Base-by-base conservation (phyloP, 2,797 vertebrate species). In the Argentina silus region DNA sequence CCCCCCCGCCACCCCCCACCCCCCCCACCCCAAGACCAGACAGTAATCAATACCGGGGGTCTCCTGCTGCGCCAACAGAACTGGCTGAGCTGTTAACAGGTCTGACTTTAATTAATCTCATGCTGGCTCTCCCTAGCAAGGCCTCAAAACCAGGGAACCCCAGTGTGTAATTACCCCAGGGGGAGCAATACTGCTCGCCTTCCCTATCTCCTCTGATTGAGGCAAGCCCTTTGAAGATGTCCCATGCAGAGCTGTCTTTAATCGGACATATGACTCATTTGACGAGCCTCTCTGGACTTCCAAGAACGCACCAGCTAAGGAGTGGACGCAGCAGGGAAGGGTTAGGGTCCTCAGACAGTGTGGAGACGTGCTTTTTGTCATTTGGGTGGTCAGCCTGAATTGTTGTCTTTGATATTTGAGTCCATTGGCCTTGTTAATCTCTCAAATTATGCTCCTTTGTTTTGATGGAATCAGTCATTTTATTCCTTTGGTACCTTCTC, bases 251-350 rank as follows among this genome's bases (percentile, higher is more conserved):
- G 82, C 79, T 83, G 69, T 88, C 86, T 85, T 83, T 88, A 85
- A 90, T 89, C 88, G 87, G 82, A 86, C 88, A 89, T 81, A 86
- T 93, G 92, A 92, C 84, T 92, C 91, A 90, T 36, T 87, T 88
- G 87, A 89, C 88, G 86, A 88, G 86, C 83, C 78, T 43, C 78
- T 82, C 78, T 69, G 48, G 81, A 88, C 87, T 86, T 90, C 84
- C 86, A 86, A 83, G 87, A 88, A 91, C 85, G 83, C 69, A 74
- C 72, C 75, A 82, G 78, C 77, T 75, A 79, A 69, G 27, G 27
- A 83, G 77, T 81, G 83, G 82, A 84, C 77, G n/a, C 76, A 81
- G 80, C 69, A 69, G 85, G 85, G 77, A 85, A 81, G 70, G 87
- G 76, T 70, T 72, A 67, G 67, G 71, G 69, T 55, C 64, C 73